A percentile compares a stretch with the other conserved stretches of the same genome.
These are phyloP conservation scores for Eulacestoma nigropectus DNA, from an alignment of 2,113 vertebrate genomes.

Conservation along the genomic window DNA sequence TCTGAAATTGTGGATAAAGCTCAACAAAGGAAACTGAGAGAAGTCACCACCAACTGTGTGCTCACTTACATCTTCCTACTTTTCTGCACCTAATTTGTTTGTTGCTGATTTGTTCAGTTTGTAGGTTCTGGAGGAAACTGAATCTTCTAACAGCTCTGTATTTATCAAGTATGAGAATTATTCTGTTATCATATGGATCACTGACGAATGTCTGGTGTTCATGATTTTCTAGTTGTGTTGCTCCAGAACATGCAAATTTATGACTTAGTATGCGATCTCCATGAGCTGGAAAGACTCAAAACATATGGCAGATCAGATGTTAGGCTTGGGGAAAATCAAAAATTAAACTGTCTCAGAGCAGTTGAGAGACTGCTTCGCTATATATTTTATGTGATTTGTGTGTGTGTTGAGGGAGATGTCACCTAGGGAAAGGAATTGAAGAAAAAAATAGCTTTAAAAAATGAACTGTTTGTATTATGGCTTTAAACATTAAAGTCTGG, in stretches of 20 bases:
- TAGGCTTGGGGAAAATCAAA: slow-evolving; percentile 73
- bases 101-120: not conserved
- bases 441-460: slow-evolving; percentile 65
- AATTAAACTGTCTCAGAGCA: slow-evolving; percentile 73
- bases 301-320: slow-evolving; percentile 76
- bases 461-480: slow-evolving; percentile 64
- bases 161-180: slow-evolving; percentile 16
- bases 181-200: slow-evolving; percentile 29
- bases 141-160: slow-evolving; percentile 14
- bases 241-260: slow-evolving; percentile 56
- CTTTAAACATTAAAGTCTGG: slow-evolving; percentile 67
- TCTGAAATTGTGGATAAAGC: not conserved
- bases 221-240: slow-evolving; percentile 51
- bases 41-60: fast-evolving
- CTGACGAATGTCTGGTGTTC: slow-evolving; percentile 49
- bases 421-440: slow-evolving; percentile 55
- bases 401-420: slow-evolving; percentile 60
- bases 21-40: not conserved
- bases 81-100: not conserved
- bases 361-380: slow-evolving; percentile 68
- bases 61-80: not conserved
- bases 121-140: not conserved
- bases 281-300: slow-evolving; percentile 68
- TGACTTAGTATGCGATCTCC: slow-evolving; percentile 61
- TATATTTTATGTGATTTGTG: slow-evolving; percentile 74